Base-by-base conservation (phyloP, 1,140 invertebrate species). In the Macrobrachium nipponense region DNA sequence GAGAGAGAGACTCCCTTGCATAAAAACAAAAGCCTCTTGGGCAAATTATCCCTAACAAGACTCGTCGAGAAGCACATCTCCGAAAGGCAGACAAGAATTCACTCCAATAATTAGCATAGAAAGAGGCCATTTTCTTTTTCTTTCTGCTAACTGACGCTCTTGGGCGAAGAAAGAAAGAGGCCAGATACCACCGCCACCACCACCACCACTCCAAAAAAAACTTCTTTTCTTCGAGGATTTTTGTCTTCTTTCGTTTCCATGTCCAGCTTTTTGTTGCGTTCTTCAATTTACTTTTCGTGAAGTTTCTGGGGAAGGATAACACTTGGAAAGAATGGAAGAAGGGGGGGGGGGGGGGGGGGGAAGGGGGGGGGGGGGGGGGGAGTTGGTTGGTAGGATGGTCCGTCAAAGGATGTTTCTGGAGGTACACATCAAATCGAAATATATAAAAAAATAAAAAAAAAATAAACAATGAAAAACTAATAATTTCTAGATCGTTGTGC, bases 51-150 rank as follows among this genome's bases (percentile, higher is more conserved):
- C 23, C 58, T 80, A 80, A 80, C 78, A 80, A 62, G 78, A 80
- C 78, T 80, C 78, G 78, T 80, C 60, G 60, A 62, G 27, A 62
- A 75, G 81, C 59, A 72, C 81, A 76, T 75, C 75, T 79, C 44
- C n/a, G 12, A 85, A 60, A 79, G 64, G 66, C 82, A 60, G 75
- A 66, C 76, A 85, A 70, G 64, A 77, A 85, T 72, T 60, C 75
- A 85, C 82, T 79, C 76, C 62, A 78, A 85, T 79, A 85, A 85
- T 85, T 85, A 85, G 82, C 82, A 85, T 85, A 85, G 82, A 85
- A 78, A 85, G 76, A 78, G 75, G 76, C 76, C 76, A 79, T 85
- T 85, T 85, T 61, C 82, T 72, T 85, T 73, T 73, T 72, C 64
- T 78, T 51, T 61, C 64, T 70, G 64, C 76, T 72, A 79, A 85